Conservation (phyloP, 1,140 invertebrate species). For the Tetragnatha versicolor region DNA sequence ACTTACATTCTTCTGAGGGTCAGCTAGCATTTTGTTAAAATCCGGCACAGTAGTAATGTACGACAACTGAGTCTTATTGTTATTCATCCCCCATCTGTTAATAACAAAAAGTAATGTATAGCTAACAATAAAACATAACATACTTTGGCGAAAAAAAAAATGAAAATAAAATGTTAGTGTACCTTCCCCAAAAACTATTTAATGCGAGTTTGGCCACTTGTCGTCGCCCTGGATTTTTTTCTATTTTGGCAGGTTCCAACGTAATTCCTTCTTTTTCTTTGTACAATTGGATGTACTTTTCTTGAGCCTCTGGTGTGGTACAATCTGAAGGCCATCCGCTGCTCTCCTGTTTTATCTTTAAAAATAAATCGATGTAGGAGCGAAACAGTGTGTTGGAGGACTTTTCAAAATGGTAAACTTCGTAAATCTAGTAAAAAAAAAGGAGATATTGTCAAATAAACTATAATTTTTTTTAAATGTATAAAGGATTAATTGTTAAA, state of each 20-base stretch:
- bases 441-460: background rate
- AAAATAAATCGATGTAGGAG: background rate
- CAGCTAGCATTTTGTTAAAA: background rate
- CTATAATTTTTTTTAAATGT: background rate
- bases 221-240: background rate
- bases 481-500: background rate
- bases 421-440: slow-evolving; percentile 7
- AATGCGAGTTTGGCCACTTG: background rate
- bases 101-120: background rate
- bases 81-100: background rate
- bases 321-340: too few species aligned
- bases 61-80: background rate
- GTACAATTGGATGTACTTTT: background rate
- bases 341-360: background rate
- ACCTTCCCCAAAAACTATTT: background rate
- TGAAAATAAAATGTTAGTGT: too few species aligned
- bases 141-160: background rate
- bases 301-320: too few species aligned
- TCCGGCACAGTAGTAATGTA: background rate
- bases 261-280: background rate
- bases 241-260: background rate
- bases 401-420: background rate
- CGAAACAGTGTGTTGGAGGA: background rate
- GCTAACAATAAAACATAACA: background rate
- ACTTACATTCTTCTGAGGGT: background rate